A percentile compares a stretch with the other conserved stretches of the same genome.
Conservation (phyloP, 2,113 vertebrate genomes). For the Zosterops hypoxanthus region DNA sequence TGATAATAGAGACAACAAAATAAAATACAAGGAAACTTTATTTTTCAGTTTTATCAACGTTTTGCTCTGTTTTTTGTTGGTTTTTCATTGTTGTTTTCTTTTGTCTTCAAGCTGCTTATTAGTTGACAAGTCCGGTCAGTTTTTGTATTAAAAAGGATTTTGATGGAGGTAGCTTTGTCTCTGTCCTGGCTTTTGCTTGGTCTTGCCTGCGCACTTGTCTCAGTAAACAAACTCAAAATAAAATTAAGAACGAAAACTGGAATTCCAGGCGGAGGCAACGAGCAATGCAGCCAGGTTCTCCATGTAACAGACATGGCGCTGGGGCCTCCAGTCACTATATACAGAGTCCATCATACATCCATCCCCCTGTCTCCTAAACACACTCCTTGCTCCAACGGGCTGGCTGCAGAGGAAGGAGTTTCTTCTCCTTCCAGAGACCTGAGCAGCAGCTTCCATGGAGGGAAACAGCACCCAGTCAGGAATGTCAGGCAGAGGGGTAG, state of each 20-base stretch:
- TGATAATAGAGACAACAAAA: neutral
- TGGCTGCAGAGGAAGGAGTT: constrained; percentile 53
- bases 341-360: constrained; percentile 61
- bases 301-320: constrained; percentile 77
- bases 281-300: constrained; percentile 71
- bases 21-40: constrained; percentile 86
- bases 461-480: constrained; percentile 64
- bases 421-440: constrained; percentile 46
- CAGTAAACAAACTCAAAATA: constrained; percentile 79
- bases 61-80: constrained; percentile 38
- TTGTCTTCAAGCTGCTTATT: constrained; percentile 59
- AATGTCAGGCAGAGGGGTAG: constrained; percentile 70
- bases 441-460: constrained; percentile 64
- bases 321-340: constrained; percentile 74
- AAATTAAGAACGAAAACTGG: constrained; percentile 73
- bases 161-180: constrained; percentile 87
- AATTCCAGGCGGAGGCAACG: constrained; percentile 71
- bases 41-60: constrained; percentile 78
- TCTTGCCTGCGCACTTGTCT: constrained; percentile 68
- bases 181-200: constrained; percentile 77
- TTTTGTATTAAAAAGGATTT: constrained; percentile 86
- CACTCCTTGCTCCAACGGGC: constrained; percentile 72
- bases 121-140: constrained; percentile 81
- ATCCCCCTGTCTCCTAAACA: constrained; percentile 60
- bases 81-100: neutral